Evolutionary conservation across 2,797 vertebrate species (phyloP), one percentile per base, ranked within the genome.

Genomic region (Alfaro cultratus): DNA sequence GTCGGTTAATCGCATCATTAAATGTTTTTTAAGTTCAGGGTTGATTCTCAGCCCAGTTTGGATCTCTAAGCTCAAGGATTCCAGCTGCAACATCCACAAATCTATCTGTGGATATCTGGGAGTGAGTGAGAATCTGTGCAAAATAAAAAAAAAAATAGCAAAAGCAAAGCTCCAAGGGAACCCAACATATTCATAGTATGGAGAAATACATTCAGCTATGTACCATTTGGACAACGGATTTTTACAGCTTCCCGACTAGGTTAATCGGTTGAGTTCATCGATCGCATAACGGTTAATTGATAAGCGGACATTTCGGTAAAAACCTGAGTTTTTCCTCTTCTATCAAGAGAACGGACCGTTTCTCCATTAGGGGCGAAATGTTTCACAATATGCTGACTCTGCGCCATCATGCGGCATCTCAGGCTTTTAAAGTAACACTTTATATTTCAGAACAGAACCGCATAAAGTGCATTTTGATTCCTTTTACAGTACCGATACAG

Each of bases 131-230:
- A 7, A 74, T n/a, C 70, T 85, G 47, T 81, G 79, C 75, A 84
- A 79, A 84, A 67, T 45, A 76, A 78, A n/a, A 55, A 23, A 51
- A 51, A 57, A 23, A 53, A 26, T 3, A 68, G 39, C 64, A 73
- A 36, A 39, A 55, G 83, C 39, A 80, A 81, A 81, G 57, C 78
- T 57, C 45, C 67, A 51, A 23, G 74, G 79, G 74, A 86, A 60
- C 45, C 76, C 75, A 75, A 86, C 80, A 76, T 79, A 77, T 83
- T 88, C 83, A 88, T 76, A 88, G 87, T 84, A 78, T 78, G 77
- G 81, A 85, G 83, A 84, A 73, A 79, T 93, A 93, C 91, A 95
- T 94, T 94, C 92, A 91, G 78, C 84, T 90, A 87, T 87, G 87
- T 77, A 89, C 77, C 82, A 87, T 83, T 79, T 15, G 23, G 87